Percentiles rank a stretch among this genome's conserved stretches.
phyloP scores from a whole-genome alignment of 2,888 invertebrate species.

The Callosobruchus maculatus region DNA sequence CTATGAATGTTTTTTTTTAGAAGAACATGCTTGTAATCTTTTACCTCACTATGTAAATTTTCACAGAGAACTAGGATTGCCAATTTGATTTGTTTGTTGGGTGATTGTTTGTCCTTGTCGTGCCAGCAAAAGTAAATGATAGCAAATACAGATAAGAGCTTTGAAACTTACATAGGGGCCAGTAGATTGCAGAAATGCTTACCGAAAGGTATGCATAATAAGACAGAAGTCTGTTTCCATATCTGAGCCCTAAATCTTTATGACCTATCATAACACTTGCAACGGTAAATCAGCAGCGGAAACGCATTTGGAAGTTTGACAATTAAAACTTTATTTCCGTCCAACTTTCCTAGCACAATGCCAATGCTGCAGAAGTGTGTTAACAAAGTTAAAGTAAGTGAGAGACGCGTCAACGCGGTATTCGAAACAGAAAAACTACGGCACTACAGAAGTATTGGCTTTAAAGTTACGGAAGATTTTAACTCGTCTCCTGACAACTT shows the following conservation, averaged over 20 bases:
- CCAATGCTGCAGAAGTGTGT: neutral
- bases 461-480: neutral
- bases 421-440: neutral
- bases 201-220: too few relatives aligned
- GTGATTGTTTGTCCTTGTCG: too few relatives aligned
- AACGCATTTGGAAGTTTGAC: neutral
- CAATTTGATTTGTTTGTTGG: too few relatives aligned
- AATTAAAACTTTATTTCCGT: neutral
- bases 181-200: too few relatives aligned
- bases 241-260: neutral
- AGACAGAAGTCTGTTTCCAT: neutral
- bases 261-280: neutral
- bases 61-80: too few relatives aligned
- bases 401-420: neutral
- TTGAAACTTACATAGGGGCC: too few relatives aligned
- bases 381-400: neutral
- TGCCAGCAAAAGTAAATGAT: too few relatives aligned
- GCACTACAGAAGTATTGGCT: neutral
- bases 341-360: neutral
- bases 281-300: neutral
- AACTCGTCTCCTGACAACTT: neutral
- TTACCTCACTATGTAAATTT: too few relatives aligned
- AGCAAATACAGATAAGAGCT: too few relatives aligned
- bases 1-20: too few relatives aligned
- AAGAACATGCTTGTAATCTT: too few relatives aligned